Conservation (phyloP, 2,797 vertebrate species). For the Typhlichthys subterraneus region DNA sequence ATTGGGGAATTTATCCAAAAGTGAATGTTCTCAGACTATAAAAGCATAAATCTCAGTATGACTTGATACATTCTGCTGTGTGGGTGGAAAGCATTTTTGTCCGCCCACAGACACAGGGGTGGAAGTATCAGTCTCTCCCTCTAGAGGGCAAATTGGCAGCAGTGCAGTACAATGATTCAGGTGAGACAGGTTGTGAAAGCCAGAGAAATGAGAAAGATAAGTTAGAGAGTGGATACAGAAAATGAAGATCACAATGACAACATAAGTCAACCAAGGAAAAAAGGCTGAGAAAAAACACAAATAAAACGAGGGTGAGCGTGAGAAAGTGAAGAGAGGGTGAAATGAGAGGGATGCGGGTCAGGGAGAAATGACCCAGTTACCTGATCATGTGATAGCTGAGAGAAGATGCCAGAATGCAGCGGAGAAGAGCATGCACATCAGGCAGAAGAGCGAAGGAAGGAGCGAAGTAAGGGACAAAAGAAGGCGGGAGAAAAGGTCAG, state of each 20-base stretch:
- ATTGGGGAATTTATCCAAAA: conserved; percentile 19
- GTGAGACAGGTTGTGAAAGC: conserved; percentile 29
- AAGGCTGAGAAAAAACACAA: conserved; percentile 25
- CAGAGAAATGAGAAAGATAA: neutral
- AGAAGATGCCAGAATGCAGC: conserved; percentile 98
- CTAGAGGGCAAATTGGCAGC: conserved; percentile 31
- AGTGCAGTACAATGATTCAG: conserved; percentile 38
- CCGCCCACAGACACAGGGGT: conserved; percentile 10
- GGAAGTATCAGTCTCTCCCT: conserved; percentile 4
- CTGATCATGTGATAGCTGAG: conserved; percentile 99
- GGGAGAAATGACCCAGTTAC: conserved; percentile 86
- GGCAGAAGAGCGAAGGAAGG: conserved; percentile 82
- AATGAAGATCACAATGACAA: neutral
- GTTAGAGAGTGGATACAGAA: conserved; percentile 6
- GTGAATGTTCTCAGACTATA: neutral
- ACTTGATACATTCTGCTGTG: conserved; percentile 17
- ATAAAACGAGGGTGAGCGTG: conserved; percentile 28
- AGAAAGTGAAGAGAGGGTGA: conserved; percentile 34
- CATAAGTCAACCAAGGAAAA: neutral
- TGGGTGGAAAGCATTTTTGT: conserved; percentile 34
- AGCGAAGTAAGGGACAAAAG: conserved; percentile 68
- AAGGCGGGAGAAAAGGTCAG: conserved; percentile 74
- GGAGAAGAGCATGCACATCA: conserved; percentile 91
- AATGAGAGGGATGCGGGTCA: conserved; percentile 57
- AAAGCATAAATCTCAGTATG: conserved; percentile 16